Percentiles rank a stretch among this genome's conserved stretches.
These are phyloP conservation scores for Hormiphora californensis DNA, from an alignment of 37 sponge, comb jelly and placozoan species.

Conservation along the genomic window DNA sequence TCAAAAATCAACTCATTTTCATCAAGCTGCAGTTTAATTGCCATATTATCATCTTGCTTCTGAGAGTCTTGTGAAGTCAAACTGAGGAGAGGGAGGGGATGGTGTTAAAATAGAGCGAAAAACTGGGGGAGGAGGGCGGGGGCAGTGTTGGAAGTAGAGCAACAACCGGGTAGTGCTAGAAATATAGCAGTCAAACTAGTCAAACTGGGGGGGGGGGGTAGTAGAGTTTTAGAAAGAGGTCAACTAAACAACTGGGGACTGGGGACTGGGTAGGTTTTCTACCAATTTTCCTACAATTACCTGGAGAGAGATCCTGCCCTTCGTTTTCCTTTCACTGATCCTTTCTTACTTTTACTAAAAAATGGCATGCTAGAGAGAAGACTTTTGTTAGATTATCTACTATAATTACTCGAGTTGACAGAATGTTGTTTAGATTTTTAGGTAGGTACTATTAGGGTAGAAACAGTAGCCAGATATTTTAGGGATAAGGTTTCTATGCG, in stretches of 20 bases:
- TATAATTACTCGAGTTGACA: no score
- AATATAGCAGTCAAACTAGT: no score
- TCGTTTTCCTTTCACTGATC: constrained; percentile 45
- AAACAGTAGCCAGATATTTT: background rate
- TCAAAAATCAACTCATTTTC: constrained; percentile 47
- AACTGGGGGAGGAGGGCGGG: background rate
- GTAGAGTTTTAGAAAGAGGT: background rate
- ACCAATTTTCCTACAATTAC: background rate
- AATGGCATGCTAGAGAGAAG: no score
- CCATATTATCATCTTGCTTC: background rate
- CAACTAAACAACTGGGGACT: background rate
- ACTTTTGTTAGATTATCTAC: no score
- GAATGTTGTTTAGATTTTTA: no score
- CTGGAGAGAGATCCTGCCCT: constrained; percentile 38
- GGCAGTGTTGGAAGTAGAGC: no score
- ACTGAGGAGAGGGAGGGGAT: background rate
- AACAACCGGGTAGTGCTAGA: no score
- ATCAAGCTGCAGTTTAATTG: background rate
- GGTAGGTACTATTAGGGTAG: background rate
- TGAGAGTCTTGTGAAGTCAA: constrained; percentile 39
- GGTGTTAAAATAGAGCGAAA: background rate
- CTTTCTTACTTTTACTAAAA: constrained; percentile 51
- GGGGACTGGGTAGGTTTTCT: background rate
- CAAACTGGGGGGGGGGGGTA: background rate
- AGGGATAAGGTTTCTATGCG: no score